phyloP scores from a whole-genome alignment of 2,888 invertebrate species.

The Dasypolia templi region DNA sequence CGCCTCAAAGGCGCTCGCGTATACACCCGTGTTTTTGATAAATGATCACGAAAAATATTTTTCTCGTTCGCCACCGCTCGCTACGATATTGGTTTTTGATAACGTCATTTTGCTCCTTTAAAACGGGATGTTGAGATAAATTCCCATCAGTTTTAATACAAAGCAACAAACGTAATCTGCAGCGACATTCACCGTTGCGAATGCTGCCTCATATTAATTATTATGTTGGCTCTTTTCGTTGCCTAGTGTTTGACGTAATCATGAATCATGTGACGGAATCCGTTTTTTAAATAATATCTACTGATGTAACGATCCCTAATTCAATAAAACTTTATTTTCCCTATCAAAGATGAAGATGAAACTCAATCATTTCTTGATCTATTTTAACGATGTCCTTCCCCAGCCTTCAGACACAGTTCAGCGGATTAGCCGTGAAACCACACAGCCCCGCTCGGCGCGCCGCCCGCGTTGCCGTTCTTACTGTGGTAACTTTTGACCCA shows the following conservation, averaged over 20 bases:
- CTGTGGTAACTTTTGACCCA: too few relatives aligned
- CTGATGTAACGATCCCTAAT: conserved; percentile 11
- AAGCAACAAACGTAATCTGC: conserved; percentile 67
- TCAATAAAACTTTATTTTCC: conserved; percentile 58
- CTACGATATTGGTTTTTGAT: conserved; percentile 75
- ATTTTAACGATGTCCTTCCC: conserved; percentile 37
- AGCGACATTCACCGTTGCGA: conserved; percentile 46
- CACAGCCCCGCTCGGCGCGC: too few relatives aligned
- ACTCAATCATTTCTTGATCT: conserved; percentile 49
- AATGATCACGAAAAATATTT: conserved; percentile 73
- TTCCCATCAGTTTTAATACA: conserved; percentile 66
- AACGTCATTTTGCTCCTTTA: conserved; percentile 68
- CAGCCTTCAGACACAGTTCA: too few relatives aligned
- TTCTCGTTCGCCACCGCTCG: conserved; percentile 56
- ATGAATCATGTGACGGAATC: conserved; percentile 8
- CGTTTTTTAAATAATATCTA: conserved; percentile 14
- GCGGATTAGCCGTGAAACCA: too few relatives aligned
- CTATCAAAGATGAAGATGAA: conserved; percentile 40
- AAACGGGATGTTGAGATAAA: conserved; percentile 66
- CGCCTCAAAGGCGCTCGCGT: conserved; percentile 67
- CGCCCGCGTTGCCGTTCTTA: too few relatives aligned
- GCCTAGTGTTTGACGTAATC: conserved; percentile 16
- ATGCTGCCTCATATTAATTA: conserved; percentile 46
- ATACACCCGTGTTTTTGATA: conserved; percentile 71
- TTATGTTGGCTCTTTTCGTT: conserved; percentile 46